These are phyloP conservation scores for Atta cephalotes DNA, from an alignment of 1,140 invertebrate genomes.

Conservation along the genomic window DNA sequence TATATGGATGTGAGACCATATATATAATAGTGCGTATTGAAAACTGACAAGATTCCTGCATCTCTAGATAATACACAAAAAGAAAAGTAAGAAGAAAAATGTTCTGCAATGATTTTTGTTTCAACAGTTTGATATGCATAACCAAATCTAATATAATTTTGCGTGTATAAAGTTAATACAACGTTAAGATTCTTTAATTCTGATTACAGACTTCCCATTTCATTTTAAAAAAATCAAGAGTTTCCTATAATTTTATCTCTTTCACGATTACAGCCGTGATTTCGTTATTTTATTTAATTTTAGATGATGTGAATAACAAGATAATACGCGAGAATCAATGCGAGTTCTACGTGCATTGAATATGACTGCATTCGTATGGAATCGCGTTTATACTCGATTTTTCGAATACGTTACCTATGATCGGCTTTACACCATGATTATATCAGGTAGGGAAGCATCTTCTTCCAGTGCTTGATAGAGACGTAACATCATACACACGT, in stretches of 20 bases:
- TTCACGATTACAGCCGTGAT: not conserved
- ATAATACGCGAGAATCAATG: not conserved
- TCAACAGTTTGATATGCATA: not conserved
- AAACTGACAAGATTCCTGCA: not conserved
- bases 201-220: too few relatives aligned
- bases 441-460: constrained; percentile 47
- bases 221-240: too few relatives aligned
- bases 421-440: constrained; percentile 47
- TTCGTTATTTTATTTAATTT: constrained; percentile 4
- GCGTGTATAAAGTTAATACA: too few relatives aligned
- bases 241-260: not conserved
- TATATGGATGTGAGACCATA: not conserved
- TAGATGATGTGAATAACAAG: not conserved
- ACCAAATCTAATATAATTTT: constrained; percentile 6
- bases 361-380: not conserved
- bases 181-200: too few relatives aligned
- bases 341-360: not conserved
- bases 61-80: not conserved
- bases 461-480: constrained; percentile 53
- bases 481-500: constrained; percentile 63
- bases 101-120: not conserved
- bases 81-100: not conserved
- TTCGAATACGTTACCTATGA: constrained; percentile 41
- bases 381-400: constrained; percentile 21
- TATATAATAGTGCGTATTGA: not conserved